Conservation (phyloP, 2,888 invertebrate genomes). For the Drosophila antonietae region DNA sequence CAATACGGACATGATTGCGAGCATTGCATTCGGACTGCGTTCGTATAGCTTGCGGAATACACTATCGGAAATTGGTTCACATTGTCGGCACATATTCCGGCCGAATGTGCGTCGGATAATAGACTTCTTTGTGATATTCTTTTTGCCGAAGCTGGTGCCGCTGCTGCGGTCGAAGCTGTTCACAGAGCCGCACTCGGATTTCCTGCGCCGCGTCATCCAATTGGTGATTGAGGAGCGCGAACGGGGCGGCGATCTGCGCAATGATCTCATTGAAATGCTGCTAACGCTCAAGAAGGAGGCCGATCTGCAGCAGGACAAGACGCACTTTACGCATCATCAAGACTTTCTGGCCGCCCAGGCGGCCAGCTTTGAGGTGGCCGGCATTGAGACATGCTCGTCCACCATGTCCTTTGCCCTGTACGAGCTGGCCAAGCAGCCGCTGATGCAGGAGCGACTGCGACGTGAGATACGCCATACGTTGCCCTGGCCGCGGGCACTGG, state of each 20-base stretch:
- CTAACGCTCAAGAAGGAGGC: constrained; percentile 84
- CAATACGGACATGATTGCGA: constrained; percentile 85
- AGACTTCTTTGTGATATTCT: constrained; percentile 84
- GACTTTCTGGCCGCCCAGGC: constrained; percentile 84
- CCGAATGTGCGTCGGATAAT: constrained; percentile 79
- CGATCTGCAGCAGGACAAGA: constrained; percentile 72
- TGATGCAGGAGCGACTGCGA: constrained; percentile 84
- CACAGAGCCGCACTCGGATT: constrained; percentile 77
- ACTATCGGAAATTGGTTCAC: constrained; percentile 83
- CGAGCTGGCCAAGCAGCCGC: constrained; percentile 84
- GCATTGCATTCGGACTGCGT: constrained; percentile 85
- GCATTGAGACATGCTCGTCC: constrained; percentile 83
- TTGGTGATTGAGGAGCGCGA: constrained; percentile 84
- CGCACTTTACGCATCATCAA: constrained; percentile 77
- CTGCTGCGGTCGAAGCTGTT: constrained; percentile 80
- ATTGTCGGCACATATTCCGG: constrained; percentile 83
- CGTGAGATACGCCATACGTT: constrained; percentile 83
- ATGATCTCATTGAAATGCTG: constrained; percentile 86
- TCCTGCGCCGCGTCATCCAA: constrained; percentile 84
- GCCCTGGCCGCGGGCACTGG: constrained; percentile 31
- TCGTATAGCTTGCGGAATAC: constrained; percentile 84
- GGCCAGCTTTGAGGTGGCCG: constrained; percentile 83
- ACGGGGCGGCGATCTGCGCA: constrained; percentile 82
- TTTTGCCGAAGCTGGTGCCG: constrained; percentile 83
- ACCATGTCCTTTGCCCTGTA: constrained; percentile 85